A percentile compares a stretch with the other conserved stretches of the same genome.
These are phyloP conservation scores for Toxotes chatareus DNA, from an alignment of 2,113 vertebrate genomes.

Conservation along the genomic window DNA sequence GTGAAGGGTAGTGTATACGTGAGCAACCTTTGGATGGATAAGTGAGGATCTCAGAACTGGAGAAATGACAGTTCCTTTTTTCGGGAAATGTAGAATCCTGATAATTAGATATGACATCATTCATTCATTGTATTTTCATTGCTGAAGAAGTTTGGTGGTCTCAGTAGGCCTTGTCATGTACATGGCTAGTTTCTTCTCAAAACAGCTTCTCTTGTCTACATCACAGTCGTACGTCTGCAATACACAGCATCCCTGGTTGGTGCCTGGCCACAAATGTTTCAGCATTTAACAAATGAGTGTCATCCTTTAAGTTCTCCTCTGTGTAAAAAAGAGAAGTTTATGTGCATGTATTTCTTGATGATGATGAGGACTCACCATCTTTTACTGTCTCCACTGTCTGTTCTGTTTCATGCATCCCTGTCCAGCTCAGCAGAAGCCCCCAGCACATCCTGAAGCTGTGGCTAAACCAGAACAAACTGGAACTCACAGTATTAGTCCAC, in stretches of 20 bases:
- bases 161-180: not conserved
- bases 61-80: slow-evolving; percentile 4
- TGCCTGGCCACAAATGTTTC: not conserved
- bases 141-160: not conserved
- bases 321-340: too few relatives aligned
- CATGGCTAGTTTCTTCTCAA: not conserved
- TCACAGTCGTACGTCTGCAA: not conserved
- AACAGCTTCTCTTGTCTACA: not conserved
- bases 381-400: slow-evolving; percentile 7
- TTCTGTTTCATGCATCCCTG: slow-evolving; percentile 15
- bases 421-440: not conserved
- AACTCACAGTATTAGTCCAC: not conserved
- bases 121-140: not conserved
- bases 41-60: not conserved
- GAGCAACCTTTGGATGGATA: not conserved
- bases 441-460: slow-evolving; percentile 5
- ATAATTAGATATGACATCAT: not conserved
- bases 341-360: not conserved
- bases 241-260: not conserved
- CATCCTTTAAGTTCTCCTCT: not conserved
- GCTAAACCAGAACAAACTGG: slow-evolving; percentile 6
- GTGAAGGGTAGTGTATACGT: not conserved
- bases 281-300: not conserved
- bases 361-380: not conserved
- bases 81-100: not conserved